phyloP scores from a whole-genome alignment of 2,888 invertebrate genomes.

The Drosophila buzzatii region DNA sequence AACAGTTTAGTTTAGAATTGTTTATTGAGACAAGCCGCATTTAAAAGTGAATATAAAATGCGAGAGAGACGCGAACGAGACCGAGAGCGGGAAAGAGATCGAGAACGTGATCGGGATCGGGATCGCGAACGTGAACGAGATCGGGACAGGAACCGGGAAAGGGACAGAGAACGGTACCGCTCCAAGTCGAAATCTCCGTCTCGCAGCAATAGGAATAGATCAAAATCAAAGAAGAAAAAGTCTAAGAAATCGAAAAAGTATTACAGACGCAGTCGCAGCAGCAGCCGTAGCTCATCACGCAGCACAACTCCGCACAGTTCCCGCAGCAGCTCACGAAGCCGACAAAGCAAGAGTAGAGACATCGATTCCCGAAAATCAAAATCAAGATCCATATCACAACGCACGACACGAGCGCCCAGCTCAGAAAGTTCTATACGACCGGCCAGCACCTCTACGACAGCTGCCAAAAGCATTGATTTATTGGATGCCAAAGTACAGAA shows the following conservation, averaged over 20 bases:
- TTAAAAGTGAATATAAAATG: slow-evolving; percentile 46
- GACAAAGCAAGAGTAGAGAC: slow-evolving; percentile 68
- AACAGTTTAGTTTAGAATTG: slow-evolving; percentile 3
- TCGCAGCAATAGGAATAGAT: slow-evolving; percentile 55
- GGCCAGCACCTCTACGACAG: slow-evolving; percentile 18
- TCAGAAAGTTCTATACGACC: slow-evolving; percentile 68
- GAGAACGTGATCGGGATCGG: slow-evolving; percentile 52
- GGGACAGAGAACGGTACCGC: slow-evolving; percentile 68
- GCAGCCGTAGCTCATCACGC: slow-evolving; percentile 68
- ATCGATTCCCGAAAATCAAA: slow-evolving; percentile 67
- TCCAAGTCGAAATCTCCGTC: slow-evolving; percentile 69
- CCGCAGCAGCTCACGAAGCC: slow-evolving; percentile 63
- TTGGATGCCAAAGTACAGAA: slow-evolving; percentile 81
- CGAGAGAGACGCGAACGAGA: slow-evolving; percentile 58
- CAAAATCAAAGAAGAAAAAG: slow-evolving; percentile 81
- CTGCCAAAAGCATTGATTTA: slow-evolving; percentile 69
- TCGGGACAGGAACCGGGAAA: slow-evolving; percentile 62
- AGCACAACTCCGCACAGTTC: slow-evolving; percentile 58
- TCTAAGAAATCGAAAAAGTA: slow-evolving; percentile 80
- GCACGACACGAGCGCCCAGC: slow-evolving; percentile 67
- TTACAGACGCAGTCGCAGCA: slow-evolving; percentile 76
- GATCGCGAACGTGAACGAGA: slow-evolving; percentile 56
- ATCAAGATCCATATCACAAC: slow-evolving; percentile 63
- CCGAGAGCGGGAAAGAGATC: slow-evolving; percentile 59
- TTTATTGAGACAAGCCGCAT: neutral